phyloP scores from a whole-genome alignment of 2,888 invertebrate species.

The Parelbella ahira region DNA sequence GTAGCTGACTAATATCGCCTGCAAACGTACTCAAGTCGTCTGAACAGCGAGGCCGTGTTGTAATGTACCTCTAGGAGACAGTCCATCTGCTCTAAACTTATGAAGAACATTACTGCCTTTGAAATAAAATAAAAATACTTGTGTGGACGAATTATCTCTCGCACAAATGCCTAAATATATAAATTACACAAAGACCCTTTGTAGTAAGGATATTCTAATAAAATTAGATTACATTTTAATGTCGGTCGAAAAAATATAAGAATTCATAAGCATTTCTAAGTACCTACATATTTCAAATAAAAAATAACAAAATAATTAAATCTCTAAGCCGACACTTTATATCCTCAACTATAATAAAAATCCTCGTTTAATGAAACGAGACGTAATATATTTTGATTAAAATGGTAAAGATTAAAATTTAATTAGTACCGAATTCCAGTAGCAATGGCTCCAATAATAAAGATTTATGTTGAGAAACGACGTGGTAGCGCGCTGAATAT shows the following conservation, averaged over 20 bases:
- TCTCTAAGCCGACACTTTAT: conserved; percentile 7
- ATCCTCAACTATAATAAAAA: conserved; percentile 16
- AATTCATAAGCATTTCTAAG: conserved; percentile 9
- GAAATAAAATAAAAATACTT: too few species aligned
- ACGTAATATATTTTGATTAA: conserved; percentile 16
- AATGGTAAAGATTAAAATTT: conserved; percentile 24
- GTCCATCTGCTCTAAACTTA: too few species aligned
- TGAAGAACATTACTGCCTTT: too few species aligned
- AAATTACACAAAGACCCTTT: too few species aligned
- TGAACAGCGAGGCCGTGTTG: too few species aligned
- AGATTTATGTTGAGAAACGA: conserved; percentile 12
- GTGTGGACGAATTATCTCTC: too few species aligned
- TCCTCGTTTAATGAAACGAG: conserved; percentile 17
- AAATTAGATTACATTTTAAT: too few species aligned
- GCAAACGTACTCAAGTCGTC: too few species aligned
- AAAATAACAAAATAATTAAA: conserved; percentile 7
- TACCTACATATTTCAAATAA: not conserved
- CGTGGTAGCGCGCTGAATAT: not conserved
- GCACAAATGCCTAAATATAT: too few species aligned
- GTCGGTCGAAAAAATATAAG: not conserved
- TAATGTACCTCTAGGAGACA: too few species aligned
- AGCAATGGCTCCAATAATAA: conserved; percentile 7
- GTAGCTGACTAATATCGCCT: too few species aligned
- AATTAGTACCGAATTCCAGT: conserved; percentile 24
- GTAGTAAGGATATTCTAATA: too few species aligned